These are phyloP conservation scores for Larimichthys crocea DNA, from an alignment of 2,113 vertebrate species.

Conservation along the genomic window DNA sequence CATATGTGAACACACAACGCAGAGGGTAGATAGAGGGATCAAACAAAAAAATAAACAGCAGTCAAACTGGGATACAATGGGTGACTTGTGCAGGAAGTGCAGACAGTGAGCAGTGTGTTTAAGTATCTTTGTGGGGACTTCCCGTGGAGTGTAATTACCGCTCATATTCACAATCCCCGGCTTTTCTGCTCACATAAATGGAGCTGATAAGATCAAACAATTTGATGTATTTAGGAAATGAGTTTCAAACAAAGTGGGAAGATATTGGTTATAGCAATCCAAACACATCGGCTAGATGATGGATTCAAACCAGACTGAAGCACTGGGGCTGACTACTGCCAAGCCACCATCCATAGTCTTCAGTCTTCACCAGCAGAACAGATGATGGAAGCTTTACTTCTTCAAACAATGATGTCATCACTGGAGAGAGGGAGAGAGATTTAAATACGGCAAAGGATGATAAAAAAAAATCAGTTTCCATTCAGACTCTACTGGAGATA, in stretches of 20 bases:
- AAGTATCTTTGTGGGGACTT: constrained; percentile 72
- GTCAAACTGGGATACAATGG: constrained; percentile 65
- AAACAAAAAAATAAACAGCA: constrained; percentile 72
- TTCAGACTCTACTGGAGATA: constrained; percentile 36
- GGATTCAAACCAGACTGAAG: constrained; percentile 35
- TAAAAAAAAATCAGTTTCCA: constrained; percentile 55
- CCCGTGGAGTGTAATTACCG: constrained; percentile 65
- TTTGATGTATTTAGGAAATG: constrained; percentile 63
- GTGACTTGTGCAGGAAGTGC: constrained; percentile 66
- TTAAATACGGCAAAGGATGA: constrained; percentile 22
- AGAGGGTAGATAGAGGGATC: constrained; percentile 49
- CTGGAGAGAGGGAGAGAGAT: constrained; percentile 15
- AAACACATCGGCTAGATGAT: constrained; percentile 34
- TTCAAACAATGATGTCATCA: constrained; percentile 63
- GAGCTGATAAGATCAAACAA: constrained; percentile 68
- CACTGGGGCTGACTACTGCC: constrained; percentile 12
- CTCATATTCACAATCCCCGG: constrained; percentile 56
- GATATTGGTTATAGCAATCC: constrained; percentile 51
- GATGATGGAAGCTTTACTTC: constrained; percentile 45
- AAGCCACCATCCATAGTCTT: constrained; percentile 21
- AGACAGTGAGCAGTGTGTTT: constrained; percentile 69
- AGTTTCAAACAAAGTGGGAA: constrained; percentile 60
- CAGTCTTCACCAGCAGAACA: constrained; percentile 21
- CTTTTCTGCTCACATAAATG: constrained; percentile 56
- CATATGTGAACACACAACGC: constrained; percentile 29